A percentile compares a stretch with the other conserved stretches of the same genome.
Conservation (phyloP, 2,113 vertebrate genomes). For the Cyprinodon tularosa region DNA sequence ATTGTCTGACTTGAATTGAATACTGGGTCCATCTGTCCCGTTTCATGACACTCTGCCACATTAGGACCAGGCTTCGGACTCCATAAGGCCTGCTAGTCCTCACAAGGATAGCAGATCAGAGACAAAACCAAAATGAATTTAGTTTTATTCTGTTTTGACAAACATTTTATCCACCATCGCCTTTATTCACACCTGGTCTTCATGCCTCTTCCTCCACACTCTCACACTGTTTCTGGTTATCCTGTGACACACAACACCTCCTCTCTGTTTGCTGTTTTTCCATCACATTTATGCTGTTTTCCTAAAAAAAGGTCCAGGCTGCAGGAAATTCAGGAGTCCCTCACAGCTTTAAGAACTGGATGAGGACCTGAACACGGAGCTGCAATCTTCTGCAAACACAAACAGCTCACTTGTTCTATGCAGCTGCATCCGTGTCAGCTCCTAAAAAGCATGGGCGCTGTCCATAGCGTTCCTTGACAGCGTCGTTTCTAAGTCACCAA, state of each 20-base stretch:
- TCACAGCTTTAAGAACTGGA: background rate
- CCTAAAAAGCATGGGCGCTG: too few relatives aligned
- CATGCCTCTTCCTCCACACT: constrained; percentile 38
- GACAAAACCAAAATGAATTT: background rate
- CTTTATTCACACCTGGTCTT: constrained; percentile 53
- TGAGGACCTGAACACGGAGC: background rate
- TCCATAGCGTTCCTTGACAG: too few relatives aligned
- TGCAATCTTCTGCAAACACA: too few relatives aligned
- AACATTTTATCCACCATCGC: background rate
- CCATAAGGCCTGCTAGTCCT: background rate
- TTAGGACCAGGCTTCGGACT: too few relatives aligned
- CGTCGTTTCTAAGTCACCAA: too few relatives aligned
- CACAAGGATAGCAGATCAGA: background rate
- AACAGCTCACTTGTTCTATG: too few relatives aligned
- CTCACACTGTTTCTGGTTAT: constrained; percentile 32
- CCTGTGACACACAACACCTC: constrained; percentile 34
- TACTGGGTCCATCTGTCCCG: too few relatives aligned
- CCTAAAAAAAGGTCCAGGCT: background rate
- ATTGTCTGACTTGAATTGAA: too few relatives aligned
- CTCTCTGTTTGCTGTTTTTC: background rate
- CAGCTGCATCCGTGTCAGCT: too few relatives aligned
- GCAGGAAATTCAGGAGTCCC: background rate
- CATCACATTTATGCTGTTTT: background rate
- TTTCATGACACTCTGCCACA: background rate
- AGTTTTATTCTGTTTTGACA: background rate